Evolutionary conservation across 2,888 invertebrate genomes (phyloP).

Genomic region (Melolontha melolontha): DNA sequence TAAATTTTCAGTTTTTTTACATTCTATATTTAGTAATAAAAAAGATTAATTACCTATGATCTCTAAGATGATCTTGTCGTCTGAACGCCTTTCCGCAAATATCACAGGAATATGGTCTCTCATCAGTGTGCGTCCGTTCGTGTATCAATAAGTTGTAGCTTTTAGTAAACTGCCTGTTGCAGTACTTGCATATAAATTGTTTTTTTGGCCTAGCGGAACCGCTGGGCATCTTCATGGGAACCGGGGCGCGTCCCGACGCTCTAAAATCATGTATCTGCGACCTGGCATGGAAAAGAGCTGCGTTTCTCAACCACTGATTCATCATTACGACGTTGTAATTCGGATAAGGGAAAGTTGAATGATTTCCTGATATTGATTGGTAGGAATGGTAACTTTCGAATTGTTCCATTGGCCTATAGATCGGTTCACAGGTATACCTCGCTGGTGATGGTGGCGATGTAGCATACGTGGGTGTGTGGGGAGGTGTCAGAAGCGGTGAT

Average conservation of each 20-base stretch:
- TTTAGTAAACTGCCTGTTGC: slow-evolving; percentile 97
- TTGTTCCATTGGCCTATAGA: slow-evolving; percentile 47
- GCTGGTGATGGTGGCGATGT: slow-evolving; percentile 57
- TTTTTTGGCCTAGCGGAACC: slow-evolving; percentile 74
- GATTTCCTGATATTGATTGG: slow-evolving; percentile 64
- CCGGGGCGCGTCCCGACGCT: slow-evolving; percentile 64
- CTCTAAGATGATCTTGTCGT: slow-evolving; percentile 92
- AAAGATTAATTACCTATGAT: slow-evolving; percentile 77
- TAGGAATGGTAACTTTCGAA: slow-evolving; percentile 61
- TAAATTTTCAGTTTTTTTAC: too few species aligned
- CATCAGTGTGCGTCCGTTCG: slow-evolving; percentile 96
- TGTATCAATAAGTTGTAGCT: slow-evolving; percentile 98
- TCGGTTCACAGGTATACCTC: slow-evolving; percentile 50
- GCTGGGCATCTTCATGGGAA: slow-evolving; percentile 66
- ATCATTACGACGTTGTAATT: slow-evolving; percentile 71
- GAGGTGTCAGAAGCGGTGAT: slow-evolving; percentile 75
- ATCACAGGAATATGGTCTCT: slow-evolving; percentile 95
- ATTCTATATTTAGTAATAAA: too few species aligned
- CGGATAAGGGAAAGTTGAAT: slow-evolving; percentile 61
- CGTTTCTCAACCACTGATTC: slow-evolving; percentile 81
- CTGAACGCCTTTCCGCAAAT: slow-evolving; percentile 97
- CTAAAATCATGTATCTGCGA: slow-evolving; percentile 55
- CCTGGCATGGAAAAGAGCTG: slow-evolving; percentile 73
- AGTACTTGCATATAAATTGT: slow-evolving; percentile 97
- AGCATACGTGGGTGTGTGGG: slow-evolving; percentile 77